These are phyloP conservation scores for Edolisoma coerulescens DNA, from an alignment of 2,113 vertebrate species.

Conservation along the genomic window DNA sequence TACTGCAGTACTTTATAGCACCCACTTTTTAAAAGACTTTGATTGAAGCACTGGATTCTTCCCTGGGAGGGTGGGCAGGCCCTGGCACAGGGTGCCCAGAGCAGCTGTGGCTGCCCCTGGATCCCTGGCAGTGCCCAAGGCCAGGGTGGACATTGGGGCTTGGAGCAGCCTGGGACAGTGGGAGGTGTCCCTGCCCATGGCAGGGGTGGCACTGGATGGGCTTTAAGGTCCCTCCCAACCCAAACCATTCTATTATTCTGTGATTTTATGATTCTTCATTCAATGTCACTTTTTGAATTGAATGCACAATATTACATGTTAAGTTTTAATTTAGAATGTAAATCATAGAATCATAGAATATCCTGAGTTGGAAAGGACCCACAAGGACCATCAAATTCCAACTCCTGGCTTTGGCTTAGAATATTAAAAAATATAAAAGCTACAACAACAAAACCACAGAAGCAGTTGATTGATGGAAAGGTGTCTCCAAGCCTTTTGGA, in stretches of 20 bases:
- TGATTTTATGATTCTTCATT: not conserved
- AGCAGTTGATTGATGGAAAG: not conserved
- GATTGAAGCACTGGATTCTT: not conserved
- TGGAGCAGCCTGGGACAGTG: not conserved
- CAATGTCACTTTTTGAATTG: not conserved
- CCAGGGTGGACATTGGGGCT: not conserved
- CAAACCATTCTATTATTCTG: not conserved
- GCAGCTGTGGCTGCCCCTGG: not conserved
- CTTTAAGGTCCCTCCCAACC: not conserved
- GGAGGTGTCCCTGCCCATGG: not conserved
- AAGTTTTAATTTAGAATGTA: not conserved
- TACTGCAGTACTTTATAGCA: not conserved
- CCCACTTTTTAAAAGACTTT: not conserved
- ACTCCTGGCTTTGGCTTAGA: not conserved
- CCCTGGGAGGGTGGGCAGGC: not conserved
- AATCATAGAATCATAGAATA: not conserved
- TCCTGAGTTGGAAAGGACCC: not conserved
- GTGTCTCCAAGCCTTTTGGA: not conserved
- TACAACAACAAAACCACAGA: not conserved
- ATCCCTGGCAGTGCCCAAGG: not conserved
- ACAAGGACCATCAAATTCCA: not conserved
- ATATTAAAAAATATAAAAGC: not conserved
- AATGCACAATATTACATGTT: not conserved
- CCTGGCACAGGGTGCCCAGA: not conserved
- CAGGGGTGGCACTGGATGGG: accelerated